Conservation (phyloP, 2,888 invertebrate species). For the Tortrix viridana region DNA sequence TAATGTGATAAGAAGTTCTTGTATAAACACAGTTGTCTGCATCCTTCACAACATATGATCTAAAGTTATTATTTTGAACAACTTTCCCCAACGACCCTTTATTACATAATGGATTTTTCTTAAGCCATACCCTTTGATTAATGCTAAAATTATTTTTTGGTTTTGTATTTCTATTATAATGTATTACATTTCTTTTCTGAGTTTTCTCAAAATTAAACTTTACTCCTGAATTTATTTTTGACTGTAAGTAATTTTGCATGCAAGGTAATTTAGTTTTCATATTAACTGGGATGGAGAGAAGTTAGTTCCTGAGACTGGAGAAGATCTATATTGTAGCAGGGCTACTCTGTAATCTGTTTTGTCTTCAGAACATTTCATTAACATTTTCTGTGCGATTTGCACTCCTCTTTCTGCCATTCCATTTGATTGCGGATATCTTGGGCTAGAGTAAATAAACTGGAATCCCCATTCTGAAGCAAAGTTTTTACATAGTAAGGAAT, state of each 20-base stretch:
- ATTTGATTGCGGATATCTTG: conserved; percentile 30
- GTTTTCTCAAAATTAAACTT: background rate
- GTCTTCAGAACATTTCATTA: conserved; percentile 2
- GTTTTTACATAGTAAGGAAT: conserved; percentile 22
- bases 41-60: background rate
- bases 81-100: background rate
- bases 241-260: too few species aligned
- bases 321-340: background rate
- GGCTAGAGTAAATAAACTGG: conserved; percentile 29
- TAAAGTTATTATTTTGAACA: background rate
- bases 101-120: background rate
- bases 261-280: too few species aligned
- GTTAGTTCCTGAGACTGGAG: background rate
- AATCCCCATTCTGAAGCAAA: conserved; percentile 32
- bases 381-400: conserved; percentile 1
- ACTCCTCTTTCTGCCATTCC: conserved; percentile 31
- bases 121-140: background rate
- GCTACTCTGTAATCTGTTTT: conserved; percentile 4
- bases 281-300: background rate
- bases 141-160: background rate
- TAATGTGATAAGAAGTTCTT: background rate
- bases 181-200: background rate
- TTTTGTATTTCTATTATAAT: background rate
- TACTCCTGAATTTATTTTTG: too few species aligned
- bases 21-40: background rate